These are phyloP conservation scores for Leptinotarsa defecta DNA, from an alignment of 1,140 invertebrate species.

Conservation along the genomic window DNA sequence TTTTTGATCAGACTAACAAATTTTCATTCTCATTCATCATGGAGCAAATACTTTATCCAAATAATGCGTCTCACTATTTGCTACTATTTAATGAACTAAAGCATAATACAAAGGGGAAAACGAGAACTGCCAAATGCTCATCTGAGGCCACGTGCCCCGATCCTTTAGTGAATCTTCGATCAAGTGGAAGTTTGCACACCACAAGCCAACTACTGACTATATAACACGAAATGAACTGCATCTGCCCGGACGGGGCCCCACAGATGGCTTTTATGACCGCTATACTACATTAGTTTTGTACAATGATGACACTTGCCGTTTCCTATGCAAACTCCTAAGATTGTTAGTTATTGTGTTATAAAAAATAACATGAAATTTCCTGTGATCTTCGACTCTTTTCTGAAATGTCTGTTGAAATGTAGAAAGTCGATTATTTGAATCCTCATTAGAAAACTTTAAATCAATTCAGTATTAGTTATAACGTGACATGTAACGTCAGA, in stretches of 20 bases:
- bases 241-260: conserved; percentile 4
- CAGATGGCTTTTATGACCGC: conserved; percentile 12
- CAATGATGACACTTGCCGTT: conserved; percentile 23
- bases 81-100: conserved; percentile 19
- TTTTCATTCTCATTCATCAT: neutral
- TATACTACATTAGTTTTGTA: conserved; percentile 15
- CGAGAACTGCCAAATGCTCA: conserved; percentile 21
- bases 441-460: too few species aligned
- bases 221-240: conserved; percentile 12
- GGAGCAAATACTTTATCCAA: conserved; percentile 3
- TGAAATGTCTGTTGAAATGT: too few species aligned
- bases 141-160: conserved; percentile 13
- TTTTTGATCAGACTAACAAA: too few species aligned
- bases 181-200: conserved; percentile 25
- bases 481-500: too few species aligned
- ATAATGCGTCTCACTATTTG: neutral
- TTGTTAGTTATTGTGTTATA: neutral
- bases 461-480: too few species aligned
- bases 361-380: too few species aligned
- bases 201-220: conserved; percentile 22
- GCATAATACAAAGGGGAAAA: conserved; percentile 12
- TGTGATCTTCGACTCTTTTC: too few species aligned
- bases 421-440: too few species aligned
- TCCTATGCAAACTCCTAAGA: neutral
- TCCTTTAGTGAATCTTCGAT: conserved; percentile 18